Conservation (phyloP, 2,797 vertebrate genomes). For the Peromyscus melanophrys region DNA sequence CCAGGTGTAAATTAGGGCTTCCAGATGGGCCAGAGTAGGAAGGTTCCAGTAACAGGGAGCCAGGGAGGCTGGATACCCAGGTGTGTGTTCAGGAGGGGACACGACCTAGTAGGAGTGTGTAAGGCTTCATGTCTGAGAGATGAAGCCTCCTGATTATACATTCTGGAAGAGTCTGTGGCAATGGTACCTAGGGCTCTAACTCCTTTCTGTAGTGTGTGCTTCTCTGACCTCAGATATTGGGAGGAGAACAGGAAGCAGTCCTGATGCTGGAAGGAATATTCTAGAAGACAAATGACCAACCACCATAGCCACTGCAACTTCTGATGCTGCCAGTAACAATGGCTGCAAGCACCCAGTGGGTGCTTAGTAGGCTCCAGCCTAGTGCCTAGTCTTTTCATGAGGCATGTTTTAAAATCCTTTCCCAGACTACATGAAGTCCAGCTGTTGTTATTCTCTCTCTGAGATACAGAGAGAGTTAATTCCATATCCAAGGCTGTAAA, state of each 20-base stretch:
- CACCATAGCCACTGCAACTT: neutral
- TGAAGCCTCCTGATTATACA: neutral
- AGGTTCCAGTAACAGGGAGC: neutral
- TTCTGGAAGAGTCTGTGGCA: neutral
- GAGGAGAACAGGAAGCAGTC: neutral
- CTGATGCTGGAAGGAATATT: neutral
- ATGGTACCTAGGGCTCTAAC: neutral
- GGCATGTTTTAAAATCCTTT: neutral
- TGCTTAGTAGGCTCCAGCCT: neutral
- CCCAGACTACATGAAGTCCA: neutral
- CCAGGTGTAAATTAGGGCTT: neutral
- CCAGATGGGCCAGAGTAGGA: neutral
- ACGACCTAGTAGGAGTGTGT: neutral
- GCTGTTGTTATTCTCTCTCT: neutral
- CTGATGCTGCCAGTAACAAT: neutral
- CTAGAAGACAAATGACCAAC: neutral
- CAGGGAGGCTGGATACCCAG: neutral
- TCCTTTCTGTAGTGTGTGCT: neutral
- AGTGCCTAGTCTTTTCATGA: neutral
- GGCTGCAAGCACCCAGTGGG: neutral
- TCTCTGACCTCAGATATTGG: neutral
- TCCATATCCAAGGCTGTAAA: neutral
- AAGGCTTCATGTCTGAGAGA: neutral
- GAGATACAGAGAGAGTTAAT: neutral
- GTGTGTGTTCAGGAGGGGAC: neutral